These are phyloP conservation scores for Xiphorhynchus elegans DNA, from an alignment of 2,113 vertebrate species.

Conservation along the genomic window DNA sequence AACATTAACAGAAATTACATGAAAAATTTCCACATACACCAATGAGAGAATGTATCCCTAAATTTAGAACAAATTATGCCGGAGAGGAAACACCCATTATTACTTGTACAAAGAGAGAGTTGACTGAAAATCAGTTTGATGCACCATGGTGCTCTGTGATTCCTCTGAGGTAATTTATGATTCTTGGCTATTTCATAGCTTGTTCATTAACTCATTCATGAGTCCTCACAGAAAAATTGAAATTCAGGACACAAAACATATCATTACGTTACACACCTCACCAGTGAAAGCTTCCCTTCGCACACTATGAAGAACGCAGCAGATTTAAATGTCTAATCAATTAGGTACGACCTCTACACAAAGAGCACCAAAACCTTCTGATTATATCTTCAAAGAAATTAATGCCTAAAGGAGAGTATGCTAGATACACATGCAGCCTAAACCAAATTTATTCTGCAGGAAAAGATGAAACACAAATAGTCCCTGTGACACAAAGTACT, in stretches of 20 bases:
- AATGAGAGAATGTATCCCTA: not conserved
- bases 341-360: not conserved
- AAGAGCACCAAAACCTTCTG: not conserved
- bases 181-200: not conserved
- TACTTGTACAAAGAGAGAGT: not conserved
- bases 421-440: accelerated
- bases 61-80: not conserved
- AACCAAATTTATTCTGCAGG: not conserved
- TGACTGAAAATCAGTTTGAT: not conserved
- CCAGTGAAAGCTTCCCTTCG: not conserved
- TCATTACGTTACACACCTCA: not conserved
- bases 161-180: not conserved
- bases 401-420: not conserved
- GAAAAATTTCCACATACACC: not conserved
- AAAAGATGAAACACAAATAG: not conserved
- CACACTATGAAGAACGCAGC: not conserved
- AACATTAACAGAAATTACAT: not conserved
- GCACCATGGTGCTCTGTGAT: not conserved
- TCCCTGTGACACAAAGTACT: not conserved
- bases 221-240: not conserved
- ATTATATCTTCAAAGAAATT: not conserved
- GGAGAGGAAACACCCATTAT: not conserved
- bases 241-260: not conserved
- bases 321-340: not conserved
- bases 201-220: not conserved